Percentiles rank a stretch among this genome's conserved stretches.
Evolutionary conservation across 2,888 invertebrate genomes (phyloP).

Genomic region (Andrena minutula): DNA sequence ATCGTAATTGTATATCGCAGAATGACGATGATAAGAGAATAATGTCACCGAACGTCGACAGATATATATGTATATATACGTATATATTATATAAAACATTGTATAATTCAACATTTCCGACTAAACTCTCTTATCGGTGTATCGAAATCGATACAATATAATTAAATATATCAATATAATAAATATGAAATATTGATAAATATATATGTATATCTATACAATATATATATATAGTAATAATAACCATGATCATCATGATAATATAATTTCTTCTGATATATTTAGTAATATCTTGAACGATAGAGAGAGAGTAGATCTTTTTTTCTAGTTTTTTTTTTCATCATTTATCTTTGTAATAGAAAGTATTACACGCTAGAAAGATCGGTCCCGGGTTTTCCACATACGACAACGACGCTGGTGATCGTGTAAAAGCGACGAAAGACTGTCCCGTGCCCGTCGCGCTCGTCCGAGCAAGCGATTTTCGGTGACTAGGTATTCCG

Average conservation of each 20-base stretch:
- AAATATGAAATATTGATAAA: conserved; percentile 73
- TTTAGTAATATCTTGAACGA: conserved; percentile 66
- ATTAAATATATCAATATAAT: conserved; percentile 76
- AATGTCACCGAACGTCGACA: conserved; percentile 59
- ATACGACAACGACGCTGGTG: conserved; percentile 33
- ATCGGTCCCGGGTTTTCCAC: conserved; percentile 65
- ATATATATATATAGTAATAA: conserved; percentile 58
- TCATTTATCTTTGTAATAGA: conserved; percentile 56
- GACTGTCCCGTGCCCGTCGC: conserved; percentile 29
- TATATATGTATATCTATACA: conserved; percentile 55
- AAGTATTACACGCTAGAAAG: conserved; percentile 60
- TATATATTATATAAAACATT: conserved; percentile 64
- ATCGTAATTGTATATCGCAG: conserved; percentile 47
- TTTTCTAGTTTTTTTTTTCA: conserved; percentile 39
- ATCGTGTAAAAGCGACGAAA: conserved; percentile 46
- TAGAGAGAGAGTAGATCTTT: conserved; percentile 62
- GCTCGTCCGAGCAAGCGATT: conserved; percentile 27
- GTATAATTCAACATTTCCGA: conserved; percentile 68
- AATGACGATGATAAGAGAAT: conserved; percentile 66
- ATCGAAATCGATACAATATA: conserved; percentile 71
- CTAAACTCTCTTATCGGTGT: conserved; percentile 68
- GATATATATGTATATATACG: conserved; percentile 27
- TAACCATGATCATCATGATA: conserved; percentile 44
- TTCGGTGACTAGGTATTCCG: conserved; percentile 40
- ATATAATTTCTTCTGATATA: conserved; percentile 63